Percentiles rank a stretch among this genome's conserved stretches.
These are phyloP conservation scores for Agriopis marginaria DNA, from an alignment of 2,888 invertebrate genomes.

Conservation along the genomic window DNA sequence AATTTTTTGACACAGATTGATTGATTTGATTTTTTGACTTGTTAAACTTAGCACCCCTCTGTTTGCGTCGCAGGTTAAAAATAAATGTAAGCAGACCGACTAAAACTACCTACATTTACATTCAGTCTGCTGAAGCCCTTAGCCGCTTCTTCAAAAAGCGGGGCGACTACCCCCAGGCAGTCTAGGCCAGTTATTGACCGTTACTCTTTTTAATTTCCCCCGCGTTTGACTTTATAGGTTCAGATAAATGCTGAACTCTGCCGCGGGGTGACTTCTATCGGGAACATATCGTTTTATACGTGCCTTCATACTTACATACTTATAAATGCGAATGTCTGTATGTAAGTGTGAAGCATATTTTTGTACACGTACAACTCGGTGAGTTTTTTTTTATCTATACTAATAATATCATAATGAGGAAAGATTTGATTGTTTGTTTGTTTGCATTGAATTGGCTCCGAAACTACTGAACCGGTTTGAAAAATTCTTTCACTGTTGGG, in stretches of 20 bases:
- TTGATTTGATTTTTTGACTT: no score
- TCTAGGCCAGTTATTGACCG: slow-evolving; percentile 56
- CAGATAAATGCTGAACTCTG: slow-evolving; percentile 53
- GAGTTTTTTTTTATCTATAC: no score
- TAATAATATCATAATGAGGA: no score
- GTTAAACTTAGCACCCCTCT: no score
- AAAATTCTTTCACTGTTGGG: no score
- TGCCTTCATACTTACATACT: neutral
- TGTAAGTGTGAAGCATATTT: neutral
- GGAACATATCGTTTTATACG: slow-evolving; percentile 27
- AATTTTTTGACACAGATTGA: no score
- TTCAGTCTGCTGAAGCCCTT: neutral
- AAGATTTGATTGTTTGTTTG: no score
- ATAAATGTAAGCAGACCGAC: no score
- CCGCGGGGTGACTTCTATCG: slow-evolving; percentile 39
- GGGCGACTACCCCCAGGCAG: slow-evolving; percentile 20
- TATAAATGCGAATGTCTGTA: neutral
- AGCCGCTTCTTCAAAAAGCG: slow-evolving; percentile 17
- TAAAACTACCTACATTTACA: neutral
- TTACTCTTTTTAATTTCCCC: slow-evolving; percentile 71
- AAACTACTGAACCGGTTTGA: no score
- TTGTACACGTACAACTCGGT: neutral
- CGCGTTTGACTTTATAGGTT: slow-evolving; percentile 66
- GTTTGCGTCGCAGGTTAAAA: no score
- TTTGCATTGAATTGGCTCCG: no score